Evolutionary conservation across 2,888 invertebrate species (phyloP).

Genomic region (Nowickia ferox): DNA sequence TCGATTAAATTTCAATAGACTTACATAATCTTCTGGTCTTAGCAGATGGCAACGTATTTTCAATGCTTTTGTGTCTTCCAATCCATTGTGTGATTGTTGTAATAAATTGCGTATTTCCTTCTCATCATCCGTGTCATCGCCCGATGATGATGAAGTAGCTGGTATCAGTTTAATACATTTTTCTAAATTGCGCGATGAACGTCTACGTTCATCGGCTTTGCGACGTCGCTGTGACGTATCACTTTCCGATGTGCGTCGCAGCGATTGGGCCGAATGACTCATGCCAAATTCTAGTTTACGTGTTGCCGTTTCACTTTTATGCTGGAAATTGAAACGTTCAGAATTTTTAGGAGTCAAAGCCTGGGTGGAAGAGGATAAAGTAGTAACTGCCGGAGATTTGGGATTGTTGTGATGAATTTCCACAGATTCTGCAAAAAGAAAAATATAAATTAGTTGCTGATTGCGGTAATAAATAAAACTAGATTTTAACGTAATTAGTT

Average conservation of each 20-base stretch:
- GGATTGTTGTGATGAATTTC: slow-evolving; percentile 73
- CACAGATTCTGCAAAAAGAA: slow-evolving; percentile 68
- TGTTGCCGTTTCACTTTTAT: slow-evolving; percentile 74
- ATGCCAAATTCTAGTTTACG: slow-evolving; percentile 82
- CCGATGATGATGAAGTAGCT: slow-evolving; percentile 80
- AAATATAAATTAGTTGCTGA: neutral
- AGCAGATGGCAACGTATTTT: slow-evolving; percentile 83
- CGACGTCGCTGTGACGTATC: slow-evolving; percentile 82
- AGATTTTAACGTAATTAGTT: no score
- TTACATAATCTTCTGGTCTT: slow-evolving; percentile 83
- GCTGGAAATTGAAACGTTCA: slow-evolving; percentile 74
- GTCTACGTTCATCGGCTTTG: slow-evolving; percentile 81
- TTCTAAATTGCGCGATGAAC: slow-evolving; percentile 82
- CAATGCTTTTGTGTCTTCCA: slow-evolving; percentile 82
- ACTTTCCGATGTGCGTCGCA: slow-evolving; percentile 82
- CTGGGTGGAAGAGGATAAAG: slow-evolving; percentile 80
- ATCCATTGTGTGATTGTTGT: slow-evolving; percentile 80
- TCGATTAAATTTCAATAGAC: slow-evolving; percentile 69
- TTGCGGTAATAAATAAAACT: neutral
- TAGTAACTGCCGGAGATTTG: slow-evolving; percentile 74
- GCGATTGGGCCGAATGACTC: slow-evolving; percentile 82
- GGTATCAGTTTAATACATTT: slow-evolving; percentile 81
- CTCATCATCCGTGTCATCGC: slow-evolving; percentile 82
- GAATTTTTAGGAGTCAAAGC: slow-evolving; percentile 80
- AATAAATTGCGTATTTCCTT: slow-evolving; percentile 82